Percentiles rank a stretch among this genome's conserved stretches.
phyloP scores from a whole-genome alignment of 2,888 invertebrate species.

The Cheiracanthium punctorium region DNA sequence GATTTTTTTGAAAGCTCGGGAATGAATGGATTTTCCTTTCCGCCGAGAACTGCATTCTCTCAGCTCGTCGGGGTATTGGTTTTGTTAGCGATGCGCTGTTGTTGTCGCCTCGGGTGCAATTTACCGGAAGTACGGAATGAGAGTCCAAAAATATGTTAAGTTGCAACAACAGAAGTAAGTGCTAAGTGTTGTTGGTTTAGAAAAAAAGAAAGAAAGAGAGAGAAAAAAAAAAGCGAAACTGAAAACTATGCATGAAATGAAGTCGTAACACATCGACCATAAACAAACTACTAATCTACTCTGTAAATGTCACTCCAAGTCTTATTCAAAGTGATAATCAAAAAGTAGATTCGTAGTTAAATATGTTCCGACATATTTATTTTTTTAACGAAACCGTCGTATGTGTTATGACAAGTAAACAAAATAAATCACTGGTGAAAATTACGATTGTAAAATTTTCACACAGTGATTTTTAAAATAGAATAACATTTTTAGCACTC shows the following conservation, averaged over 20 bases:
- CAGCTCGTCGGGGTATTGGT: neutral
- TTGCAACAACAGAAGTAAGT: conserved; percentile 66
- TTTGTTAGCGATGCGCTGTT: conserved; percentile 20
- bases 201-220: conserved; percentile 24
- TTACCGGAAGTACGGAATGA: conserved; percentile 56
- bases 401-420: too few relatives aligned
- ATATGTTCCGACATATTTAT: neutral
- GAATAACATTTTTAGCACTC: too few relatives aligned
- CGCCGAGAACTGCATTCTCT: neutral
- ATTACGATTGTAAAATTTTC: too few relatives aligned
- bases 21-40: conserved; percentile 19
- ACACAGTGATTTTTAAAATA: too few relatives aligned
- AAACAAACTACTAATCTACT: conserved; percentile 58
- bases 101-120: conserved; percentile 29
- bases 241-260: conserved; percentile 49
- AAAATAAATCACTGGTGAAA: too few relatives aligned
- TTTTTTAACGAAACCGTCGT: too few relatives aligned
- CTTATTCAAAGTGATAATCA: conserved; percentile 4
- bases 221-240: conserved; percentile 18
- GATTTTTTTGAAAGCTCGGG: conserved; percentile 19
- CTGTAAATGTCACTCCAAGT: conserved; percentile 17
- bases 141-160: conserved; percentile 67
- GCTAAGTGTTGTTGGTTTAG: conserved; percentile 59
- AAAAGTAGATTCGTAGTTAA: conserved; percentile 56
- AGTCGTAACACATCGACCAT: neutral